Percentiles rank a stretch among this genome's conserved stretches.
Evolutionary conservation across 2,797 vertebrate species (phyloP).

Genomic region (Alfaro cultratus): DNA sequence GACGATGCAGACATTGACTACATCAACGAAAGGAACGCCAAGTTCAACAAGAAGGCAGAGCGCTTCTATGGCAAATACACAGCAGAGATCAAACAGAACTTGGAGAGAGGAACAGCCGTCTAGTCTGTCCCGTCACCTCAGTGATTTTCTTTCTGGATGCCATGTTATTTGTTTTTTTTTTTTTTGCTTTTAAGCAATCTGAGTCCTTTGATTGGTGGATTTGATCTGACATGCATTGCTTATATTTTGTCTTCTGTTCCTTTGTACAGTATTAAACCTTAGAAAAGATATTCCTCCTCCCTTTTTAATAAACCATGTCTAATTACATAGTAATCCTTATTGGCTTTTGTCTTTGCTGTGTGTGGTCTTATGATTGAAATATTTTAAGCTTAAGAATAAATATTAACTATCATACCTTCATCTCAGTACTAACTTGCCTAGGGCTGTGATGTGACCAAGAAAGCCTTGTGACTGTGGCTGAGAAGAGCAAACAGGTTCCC

Average conservation of each 20-base stretch:
- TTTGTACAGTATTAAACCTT: conserved; percentile 41
- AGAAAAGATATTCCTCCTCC: conserved; percentile 1
- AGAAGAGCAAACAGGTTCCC: conserved; percentile 58
- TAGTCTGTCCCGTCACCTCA: conserved; percentile 59
- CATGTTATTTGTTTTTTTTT: too few relatives aligned
- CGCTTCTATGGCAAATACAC: conserved; percentile 98
- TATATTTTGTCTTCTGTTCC: conserved; percentile 17
- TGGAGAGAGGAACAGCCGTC: conserved; percentile 96
- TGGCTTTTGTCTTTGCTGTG: conserved; percentile 34
- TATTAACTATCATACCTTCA: conserved; percentile 44
- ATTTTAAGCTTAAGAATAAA: conserved; percentile 60
- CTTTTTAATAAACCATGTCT: conserved; percentile 66
- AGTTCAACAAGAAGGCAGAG: conserved; percentile 98
- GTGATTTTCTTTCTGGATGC: not conserved
- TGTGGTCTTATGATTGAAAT: conserved; percentile 57
- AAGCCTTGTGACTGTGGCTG: conserved; percentile 74
- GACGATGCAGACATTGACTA: conserved; percentile 97
- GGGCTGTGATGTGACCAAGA: conserved; percentile 56
- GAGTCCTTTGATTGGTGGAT: not conserved
- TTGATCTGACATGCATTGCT: not conserved
- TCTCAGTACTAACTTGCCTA: conserved; percentile 57
- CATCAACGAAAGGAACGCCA: conserved; percentile 97
- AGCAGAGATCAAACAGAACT: conserved; percentile 96
- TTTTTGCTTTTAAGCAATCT: not conserved
- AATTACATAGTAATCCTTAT: conserved; percentile 41